Evolutionary conservation across 92 coral and sea anemone species (phyloP).

Genomic region (Palythoa grandis): DNA sequence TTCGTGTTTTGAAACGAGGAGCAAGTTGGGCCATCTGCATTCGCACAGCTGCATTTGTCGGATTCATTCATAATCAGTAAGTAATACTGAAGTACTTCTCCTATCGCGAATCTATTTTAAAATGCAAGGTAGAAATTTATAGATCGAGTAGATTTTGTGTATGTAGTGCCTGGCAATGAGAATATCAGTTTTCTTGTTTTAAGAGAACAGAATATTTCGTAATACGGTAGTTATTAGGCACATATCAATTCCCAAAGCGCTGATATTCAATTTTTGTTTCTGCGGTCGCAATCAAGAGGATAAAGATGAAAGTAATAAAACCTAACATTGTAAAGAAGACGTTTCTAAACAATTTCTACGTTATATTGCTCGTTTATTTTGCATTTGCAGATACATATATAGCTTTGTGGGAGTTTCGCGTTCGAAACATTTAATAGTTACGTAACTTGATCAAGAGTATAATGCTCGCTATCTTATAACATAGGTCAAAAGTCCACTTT

Average conservation of each 20-base stretch:
- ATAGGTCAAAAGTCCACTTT: background rate
- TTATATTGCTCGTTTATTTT: background rate
- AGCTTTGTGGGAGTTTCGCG: background rate
- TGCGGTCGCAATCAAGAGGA: background rate
- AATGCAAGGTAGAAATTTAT: background rate
- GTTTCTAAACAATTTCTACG: background rate
- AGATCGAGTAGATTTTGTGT: background rate
- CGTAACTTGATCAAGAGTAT: constrained; percentile 2
- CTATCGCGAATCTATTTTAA: background rate
- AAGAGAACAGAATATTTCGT: background rate
- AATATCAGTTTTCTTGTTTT: background rate
- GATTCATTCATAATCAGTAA: constrained; percentile 19
- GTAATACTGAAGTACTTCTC: background rate
- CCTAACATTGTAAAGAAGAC: background rate
- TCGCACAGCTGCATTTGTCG: constrained; percentile 11
- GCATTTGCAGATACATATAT: background rate
- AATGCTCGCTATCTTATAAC: background rate
- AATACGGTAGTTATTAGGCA: background rate
- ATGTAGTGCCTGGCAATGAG: background rate
- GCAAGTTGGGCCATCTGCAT: background rate
- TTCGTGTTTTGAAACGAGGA: background rate
- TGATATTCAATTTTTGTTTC: background rate
- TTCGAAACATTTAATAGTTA: background rate
- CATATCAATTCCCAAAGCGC: constrained; percentile 32
- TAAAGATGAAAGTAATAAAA: background rate